These are phyloP conservation scores for Subacronicta megacephala DNA, from an alignment of 2,888 invertebrate genomes.

Conservation along the genomic window DNA sequence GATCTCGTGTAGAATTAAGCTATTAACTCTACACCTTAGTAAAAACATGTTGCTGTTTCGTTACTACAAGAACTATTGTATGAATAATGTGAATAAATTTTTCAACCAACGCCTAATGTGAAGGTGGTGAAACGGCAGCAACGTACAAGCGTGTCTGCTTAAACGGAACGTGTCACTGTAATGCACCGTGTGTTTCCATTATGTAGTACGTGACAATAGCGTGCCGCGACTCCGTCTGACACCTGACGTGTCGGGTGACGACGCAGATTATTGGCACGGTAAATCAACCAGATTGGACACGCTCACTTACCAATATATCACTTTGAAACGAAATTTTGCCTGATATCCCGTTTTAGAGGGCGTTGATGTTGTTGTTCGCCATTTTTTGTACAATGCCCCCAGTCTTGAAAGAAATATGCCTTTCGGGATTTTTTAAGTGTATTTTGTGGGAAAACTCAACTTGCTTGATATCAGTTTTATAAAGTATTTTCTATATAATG, in stretches of 20 bases:
- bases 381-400: constrained; percentile 64
- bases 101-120: too few relatives aligned
- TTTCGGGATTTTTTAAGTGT: constrained; percentile 12
- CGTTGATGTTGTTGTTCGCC: constrained; percentile 43
- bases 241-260: constrained; percentile 80
- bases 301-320: constrained; percentile 78
- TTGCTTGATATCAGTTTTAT: constrained; percentile 41
- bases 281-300: constrained; percentile 84
- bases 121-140: too few relatives aligned
- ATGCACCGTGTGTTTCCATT: constrained; percentile 57
- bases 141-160: too few relatives aligned
- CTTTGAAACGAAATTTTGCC: constrained; percentile 43
- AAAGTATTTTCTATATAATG: constrained; percentile 39
- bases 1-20: too few relatives aligned
- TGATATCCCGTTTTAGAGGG: constrained; percentile 41
- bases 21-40: too few relatives aligned
- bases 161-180: not conserved
- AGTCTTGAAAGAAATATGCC: constrained; percentile 26
- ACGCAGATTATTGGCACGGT: constrained; percentile 81
- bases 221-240: constrained; percentile 64
- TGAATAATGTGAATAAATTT: too few relatives aligned
- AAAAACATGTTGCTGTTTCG: too few relatives aligned
- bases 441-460: constrained; percentile 23
- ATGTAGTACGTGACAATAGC: constrained; percentile 70
- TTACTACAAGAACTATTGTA: too few relatives aligned